These are phyloP conservation scores for Nannoperca obscura DNA, from an alignment of 2,797 vertebrate species.

Conservation along the genomic window DNA sequence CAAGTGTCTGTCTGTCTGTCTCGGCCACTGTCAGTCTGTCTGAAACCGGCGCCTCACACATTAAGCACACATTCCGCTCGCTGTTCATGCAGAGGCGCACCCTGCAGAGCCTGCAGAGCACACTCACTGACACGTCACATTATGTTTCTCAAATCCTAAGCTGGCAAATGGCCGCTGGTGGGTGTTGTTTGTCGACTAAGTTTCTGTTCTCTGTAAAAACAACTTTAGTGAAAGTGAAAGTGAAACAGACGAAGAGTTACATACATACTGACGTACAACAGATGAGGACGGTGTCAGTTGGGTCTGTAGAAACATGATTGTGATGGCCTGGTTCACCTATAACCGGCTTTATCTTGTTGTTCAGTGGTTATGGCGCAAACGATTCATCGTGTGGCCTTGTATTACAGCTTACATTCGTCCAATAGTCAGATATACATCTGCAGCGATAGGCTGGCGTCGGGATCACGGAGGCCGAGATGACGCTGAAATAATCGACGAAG, in stretches of 20 bases:
- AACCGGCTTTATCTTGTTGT: accelerated
- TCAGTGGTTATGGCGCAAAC: accelerated
- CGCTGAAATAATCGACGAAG: accelerated
- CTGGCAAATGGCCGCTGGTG: not conserved
- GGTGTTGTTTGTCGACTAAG: not conserved
- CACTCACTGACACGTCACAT: too few relatives aligned
- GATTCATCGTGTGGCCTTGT: accelerated
- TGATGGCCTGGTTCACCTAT: accelerated
- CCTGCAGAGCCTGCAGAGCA: too few relatives aligned
- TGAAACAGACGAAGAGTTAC: conserved; percentile 4
- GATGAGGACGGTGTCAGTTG: accelerated
- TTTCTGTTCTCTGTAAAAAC: not conserved
- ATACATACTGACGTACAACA: too few relatives aligned
- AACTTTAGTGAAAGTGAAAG: conserved; percentile 40
- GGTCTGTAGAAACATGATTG: accelerated
- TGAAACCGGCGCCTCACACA: too few relatives aligned
- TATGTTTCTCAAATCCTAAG: not conserved
- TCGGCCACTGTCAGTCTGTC: too few relatives aligned
- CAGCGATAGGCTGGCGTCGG: accelerated
- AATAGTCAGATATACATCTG: accelerated
- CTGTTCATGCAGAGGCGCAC: too few relatives aligned
- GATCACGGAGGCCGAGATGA: accelerated
- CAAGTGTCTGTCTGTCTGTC: too few relatives aligned
- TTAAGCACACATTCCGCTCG: too few relatives aligned
- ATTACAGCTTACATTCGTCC: accelerated